These are phyloP conservation scores for Sinella curviseta DNA, from an alignment of 1,140 invertebrate genomes.

Conservation along the genomic window DNA sequence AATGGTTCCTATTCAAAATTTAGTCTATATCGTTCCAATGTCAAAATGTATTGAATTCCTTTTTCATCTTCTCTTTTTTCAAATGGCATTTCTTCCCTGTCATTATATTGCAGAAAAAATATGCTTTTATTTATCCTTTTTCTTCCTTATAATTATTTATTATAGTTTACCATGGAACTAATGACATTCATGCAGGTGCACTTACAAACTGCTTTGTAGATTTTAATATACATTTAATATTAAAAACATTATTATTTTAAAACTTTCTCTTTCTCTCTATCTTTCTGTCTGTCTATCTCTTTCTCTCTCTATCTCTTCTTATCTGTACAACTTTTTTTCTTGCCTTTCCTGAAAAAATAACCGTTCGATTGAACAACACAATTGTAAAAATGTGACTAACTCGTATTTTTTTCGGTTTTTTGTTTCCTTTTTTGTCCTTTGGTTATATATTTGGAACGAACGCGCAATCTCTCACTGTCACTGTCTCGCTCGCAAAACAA, in stretches of 20 bases:
- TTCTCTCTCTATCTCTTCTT: not conserved
- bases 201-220: constrained; percentile 21
- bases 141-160: constrained; percentile 22
- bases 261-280: constrained; percentile 6
- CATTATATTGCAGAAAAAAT: not conserved
- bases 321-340: not conserved
- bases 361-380: not conserved
- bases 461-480: not conserved
- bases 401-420: not conserved
- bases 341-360: not conserved
- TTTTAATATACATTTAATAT: not conserved
- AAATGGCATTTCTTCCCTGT: not conserved
- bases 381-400: constrained; percentile 16
- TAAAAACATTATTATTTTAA: not conserved
- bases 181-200: constrained; percentile 26
- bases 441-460: not conserved
- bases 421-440: not conserved
- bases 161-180: constrained; percentile 27
- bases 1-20: too few species aligned
- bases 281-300: not conserved
- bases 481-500: too few species aligned
- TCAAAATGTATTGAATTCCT: too few species aligned
- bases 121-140: constrained; percentile 24
- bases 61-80: not conserved
- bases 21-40: too few species aligned